phyloP scores from a whole-genome alignment of 2,797 vertebrate species.

The Falco naumanni region DNA sequence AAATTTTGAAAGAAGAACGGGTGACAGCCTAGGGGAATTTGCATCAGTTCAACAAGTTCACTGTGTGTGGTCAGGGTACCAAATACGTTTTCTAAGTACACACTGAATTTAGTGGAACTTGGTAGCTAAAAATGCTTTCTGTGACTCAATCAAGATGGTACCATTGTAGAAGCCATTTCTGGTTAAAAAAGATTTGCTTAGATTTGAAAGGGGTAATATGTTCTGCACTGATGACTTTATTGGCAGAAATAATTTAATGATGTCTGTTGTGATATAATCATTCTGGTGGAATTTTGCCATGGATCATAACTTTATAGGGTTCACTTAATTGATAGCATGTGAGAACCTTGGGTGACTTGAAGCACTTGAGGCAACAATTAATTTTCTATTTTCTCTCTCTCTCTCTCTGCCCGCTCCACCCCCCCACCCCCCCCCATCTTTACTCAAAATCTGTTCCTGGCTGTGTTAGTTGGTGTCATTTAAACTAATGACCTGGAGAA shows the following conservation, averaged over 20 bases:
- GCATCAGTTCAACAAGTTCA: background rate
- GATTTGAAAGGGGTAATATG: background rate
- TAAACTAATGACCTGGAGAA: background rate
- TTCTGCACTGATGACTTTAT: slow-evolving; percentile 36
- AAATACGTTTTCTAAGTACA: background rate
- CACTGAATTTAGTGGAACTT: background rate
- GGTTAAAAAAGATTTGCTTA: background rate
- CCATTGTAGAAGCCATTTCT: background rate
- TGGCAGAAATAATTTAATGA: slow-evolving; percentile 61
- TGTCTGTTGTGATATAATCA: background rate
- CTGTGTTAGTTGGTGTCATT: background rate
- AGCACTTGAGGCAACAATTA: background rate
- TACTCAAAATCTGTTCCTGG: background rate
- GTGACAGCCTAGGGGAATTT: background rate
- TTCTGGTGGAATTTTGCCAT: slow-evolving; percentile 39
- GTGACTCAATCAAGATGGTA: background rate
- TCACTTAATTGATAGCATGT: slow-evolving; percentile 36
- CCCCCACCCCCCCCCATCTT: background rate
- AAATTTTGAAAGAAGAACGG: background rate
- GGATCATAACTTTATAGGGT: slow-evolving; percentile 35
- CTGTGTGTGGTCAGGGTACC: background rate
- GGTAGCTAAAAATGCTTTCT: background rate
- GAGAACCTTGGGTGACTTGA: slow-evolving; percentile 3
- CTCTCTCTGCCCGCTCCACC: background rate
- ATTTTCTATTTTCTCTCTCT: background rate